phyloP scores from a whole-genome alignment of 2,113 vertebrate genomes.

The Microcebus murinus region DNA sequence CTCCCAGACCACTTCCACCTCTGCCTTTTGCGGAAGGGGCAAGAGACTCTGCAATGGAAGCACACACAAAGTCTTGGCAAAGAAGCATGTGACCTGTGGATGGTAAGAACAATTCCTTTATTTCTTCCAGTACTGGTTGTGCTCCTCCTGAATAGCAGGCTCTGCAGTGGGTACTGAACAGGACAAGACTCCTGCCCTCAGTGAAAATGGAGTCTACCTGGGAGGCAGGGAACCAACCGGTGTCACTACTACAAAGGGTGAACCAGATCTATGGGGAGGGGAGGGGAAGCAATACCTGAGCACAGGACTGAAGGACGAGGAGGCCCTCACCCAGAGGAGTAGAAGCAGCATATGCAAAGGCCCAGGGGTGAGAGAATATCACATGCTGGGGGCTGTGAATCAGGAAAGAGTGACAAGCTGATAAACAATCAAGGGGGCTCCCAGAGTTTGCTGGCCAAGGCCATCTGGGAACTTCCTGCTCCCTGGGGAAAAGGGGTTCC shows the following conservation, averaged over 20 bases:
- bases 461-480: background rate
- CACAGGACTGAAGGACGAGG: background rate
- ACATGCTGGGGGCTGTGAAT: background rate
- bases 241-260: background rate
- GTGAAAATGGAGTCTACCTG: background rate
- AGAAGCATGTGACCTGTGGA: background rate
- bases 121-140: background rate
- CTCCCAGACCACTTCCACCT: background rate
- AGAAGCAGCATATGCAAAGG: background rate
- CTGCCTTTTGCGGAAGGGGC: background rate
- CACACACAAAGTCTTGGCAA: background rate
- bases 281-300: background rate
- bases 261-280: background rate
- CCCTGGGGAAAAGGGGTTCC: background rate
- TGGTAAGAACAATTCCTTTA: background rate
- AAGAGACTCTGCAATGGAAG: background rate
- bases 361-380: background rate
- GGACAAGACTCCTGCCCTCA: background rate
- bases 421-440: background rate
- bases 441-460: background rate
- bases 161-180: background rate
- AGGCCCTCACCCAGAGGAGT: too few relatives aligned
- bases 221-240: background rate
- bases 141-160: background rate
- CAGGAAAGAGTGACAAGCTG: background rate